Base-by-base conservation (phyloP, 2,888 invertebrate species). In the Gasteruption jaculator region DNA sequence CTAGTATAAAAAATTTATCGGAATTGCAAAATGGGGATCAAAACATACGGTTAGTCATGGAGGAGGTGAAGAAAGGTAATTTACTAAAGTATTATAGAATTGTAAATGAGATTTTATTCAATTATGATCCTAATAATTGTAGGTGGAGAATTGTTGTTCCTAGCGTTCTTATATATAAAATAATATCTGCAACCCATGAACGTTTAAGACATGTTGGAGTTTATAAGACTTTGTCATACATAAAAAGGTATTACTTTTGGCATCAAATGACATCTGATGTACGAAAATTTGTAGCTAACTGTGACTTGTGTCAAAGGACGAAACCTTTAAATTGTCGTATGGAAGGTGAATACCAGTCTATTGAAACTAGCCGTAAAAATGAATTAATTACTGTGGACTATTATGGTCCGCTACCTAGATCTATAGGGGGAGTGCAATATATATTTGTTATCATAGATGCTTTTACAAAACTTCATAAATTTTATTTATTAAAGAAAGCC, bases 1-100 rank as follows among this genome's bases (percentile, higher is more conserved):
- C 7, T 5, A 5, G n/a, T 12, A 18, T 41, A 3, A 38, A 35
- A 32, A 12, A 25, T 2, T 18, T 40, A 8, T 18, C 20, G 2
- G 7, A 43, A 10, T 37, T 26, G 18, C 48, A 48, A 33, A 11
- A 3, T 3, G 6, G 24, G n/a, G 41, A 42, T 16, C n/a, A 1
- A 7, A 10, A 14, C 8, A 6, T 41, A 8, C 8, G 12, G n/a
- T 4, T 27, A 15, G 24, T 32, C 10, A 22, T 26, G 1, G 2
- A 32, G 2, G n/a, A 36, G 11, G 19, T 4, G 4, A 11, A 15
- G 8, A 7, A 7, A 22, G 10, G 8, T 3, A 3, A 11, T n/a
- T 7, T 31, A 6, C 10, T 15, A 8, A 7, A 12, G 8, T 7
- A 31, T 5, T 38, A 32, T 11, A 14, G 4, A 2, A 8, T 37